These are phyloP conservation scores for Alentia gelatinosa DNA, from an alignment of 2,888 invertebrate genomes.

Conservation along the genomic window DNA sequence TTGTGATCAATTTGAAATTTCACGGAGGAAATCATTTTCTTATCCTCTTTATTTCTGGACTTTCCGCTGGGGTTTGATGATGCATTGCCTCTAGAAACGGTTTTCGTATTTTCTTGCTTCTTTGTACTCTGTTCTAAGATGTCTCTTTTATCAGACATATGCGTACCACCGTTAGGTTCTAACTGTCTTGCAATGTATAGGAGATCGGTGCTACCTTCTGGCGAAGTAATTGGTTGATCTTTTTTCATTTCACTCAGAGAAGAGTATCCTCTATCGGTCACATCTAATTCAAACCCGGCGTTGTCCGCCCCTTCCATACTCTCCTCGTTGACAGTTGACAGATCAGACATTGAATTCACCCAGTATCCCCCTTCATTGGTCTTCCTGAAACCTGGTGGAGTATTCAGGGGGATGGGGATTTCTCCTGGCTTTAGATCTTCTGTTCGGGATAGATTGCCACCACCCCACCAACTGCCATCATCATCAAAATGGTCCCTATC, in stretches of 20 bases:
- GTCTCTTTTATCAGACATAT: background rate
- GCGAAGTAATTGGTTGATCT: background rate
- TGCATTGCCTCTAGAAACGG: background rate
- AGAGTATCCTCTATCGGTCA: background rate
- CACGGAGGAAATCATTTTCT: background rate
- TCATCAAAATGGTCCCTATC: background rate
- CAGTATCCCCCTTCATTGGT: background rate
- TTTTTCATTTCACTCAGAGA: background rate
- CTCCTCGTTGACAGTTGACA: background rate
- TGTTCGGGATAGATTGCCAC: background rate
- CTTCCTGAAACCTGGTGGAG: background rate
- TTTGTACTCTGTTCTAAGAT: background rate
- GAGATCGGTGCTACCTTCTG: too few relatives aligned
- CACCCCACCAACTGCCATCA: background rate
- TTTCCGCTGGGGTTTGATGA: background rate
- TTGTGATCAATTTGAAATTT: background rate
- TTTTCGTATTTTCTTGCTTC: background rate
- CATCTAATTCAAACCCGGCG: background rate
- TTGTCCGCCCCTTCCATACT: background rate
- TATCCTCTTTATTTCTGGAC: background rate
- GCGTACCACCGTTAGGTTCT: background rate
- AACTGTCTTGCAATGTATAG: background rate
- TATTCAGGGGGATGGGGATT: background rate
- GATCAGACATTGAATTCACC: background rate
- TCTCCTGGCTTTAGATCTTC: background rate